Percentiles rank a stretch among this genome's conserved stretches.
These are phyloP conservation scores for Sebastes umbrosus DNA, from an alignment of 2,797 vertebrate genomes.

Conservation along the genomic window DNA sequence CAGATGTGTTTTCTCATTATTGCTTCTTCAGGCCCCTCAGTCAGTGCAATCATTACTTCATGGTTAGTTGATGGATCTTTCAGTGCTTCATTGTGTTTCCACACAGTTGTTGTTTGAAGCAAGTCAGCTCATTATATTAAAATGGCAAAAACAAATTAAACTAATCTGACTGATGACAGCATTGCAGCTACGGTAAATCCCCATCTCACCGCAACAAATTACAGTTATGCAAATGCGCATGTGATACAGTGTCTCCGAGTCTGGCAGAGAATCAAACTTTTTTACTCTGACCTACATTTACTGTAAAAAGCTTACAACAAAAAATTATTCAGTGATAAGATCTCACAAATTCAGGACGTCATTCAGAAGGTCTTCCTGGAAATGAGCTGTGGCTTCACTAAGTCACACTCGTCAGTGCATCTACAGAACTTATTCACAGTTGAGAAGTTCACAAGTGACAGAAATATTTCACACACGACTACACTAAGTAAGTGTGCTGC, in stretches of 20 bases:
- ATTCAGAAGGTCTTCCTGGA: neutral
- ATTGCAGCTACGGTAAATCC: conserved; percentile 26
- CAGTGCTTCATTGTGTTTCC: conserved; percentile 5
- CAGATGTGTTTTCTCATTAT: conserved; percentile 34
- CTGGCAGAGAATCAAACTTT: neutral
- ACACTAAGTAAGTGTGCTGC: neutral
- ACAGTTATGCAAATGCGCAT: conserved; percentile 10
- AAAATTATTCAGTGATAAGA: neutral
- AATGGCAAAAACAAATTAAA: conserved; percentile 33
- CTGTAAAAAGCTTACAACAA: neutral
- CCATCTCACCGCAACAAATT: conserved; percentile 35
- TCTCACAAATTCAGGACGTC: neutral
- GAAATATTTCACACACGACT: conserved; percentile 8
- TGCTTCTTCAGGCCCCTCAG: conserved; percentile 8
- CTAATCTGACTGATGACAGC: conserved; percentile 35
- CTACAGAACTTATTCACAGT: neutral
- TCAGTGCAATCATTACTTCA: conserved; percentile 15
- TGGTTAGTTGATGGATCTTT: conserved; percentile 33
- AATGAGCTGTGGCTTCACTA: neutral
- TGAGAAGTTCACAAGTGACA: conserved; percentile 12
- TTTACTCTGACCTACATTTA: neutral
- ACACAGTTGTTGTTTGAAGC: conserved; percentile 17
- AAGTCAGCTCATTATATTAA: conserved; percentile 27
- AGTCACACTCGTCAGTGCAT: neutral
- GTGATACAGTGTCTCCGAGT: neutral